A percentile compares a stretch with the other conserved stretches of the same genome.
Evolutionary conservation across 1,140 invertebrate species (phyloP).

Genomic region (Pogonomyrmex barbatus): DNA sequence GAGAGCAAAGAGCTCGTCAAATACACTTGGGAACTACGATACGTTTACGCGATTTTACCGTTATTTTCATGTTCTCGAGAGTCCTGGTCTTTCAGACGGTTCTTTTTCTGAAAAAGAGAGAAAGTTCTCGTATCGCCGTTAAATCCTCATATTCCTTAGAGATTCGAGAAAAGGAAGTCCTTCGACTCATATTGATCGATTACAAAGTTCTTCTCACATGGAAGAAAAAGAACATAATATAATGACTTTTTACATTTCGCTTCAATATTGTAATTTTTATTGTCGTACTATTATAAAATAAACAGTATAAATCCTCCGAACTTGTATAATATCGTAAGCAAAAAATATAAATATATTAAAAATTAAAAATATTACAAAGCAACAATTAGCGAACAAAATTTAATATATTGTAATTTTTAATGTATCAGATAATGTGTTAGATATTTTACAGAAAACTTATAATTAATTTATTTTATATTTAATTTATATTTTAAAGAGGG

Average conservation of each 20-base stretch:
- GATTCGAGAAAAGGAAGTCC: not conserved
- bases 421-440: not conserved
- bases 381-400: not conserved
- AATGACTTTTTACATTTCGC: not conserved
- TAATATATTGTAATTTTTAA: not conserved
- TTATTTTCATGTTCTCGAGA: slow-evolving; percentile 23
- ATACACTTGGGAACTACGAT: slow-evolving; percentile 28
- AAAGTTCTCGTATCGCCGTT: slow-evolving; percentile 19
- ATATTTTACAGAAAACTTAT: not conserved
- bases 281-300: slow-evolving; percentile 11
- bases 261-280: not conserved
- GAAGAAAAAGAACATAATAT: not conserved
- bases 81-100: slow-evolving; percentile 12
- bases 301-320: not conserved
- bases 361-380: not conserved
- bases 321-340: not conserved
- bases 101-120: not conserved
- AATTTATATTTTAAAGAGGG: not conserved
- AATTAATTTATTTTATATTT: not conserved
- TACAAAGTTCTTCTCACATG: not conserved
- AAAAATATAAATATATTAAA: not conserved
- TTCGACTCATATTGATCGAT: slow-evolving; percentile 21
- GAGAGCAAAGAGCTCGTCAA: slow-evolving; percentile 25
- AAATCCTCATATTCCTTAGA: slow-evolving; percentile 17
- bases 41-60: not conserved